phyloP scores from a whole-genome alignment of 2,888 invertebrate genomes.

The Creontiades dilutus region DNA sequence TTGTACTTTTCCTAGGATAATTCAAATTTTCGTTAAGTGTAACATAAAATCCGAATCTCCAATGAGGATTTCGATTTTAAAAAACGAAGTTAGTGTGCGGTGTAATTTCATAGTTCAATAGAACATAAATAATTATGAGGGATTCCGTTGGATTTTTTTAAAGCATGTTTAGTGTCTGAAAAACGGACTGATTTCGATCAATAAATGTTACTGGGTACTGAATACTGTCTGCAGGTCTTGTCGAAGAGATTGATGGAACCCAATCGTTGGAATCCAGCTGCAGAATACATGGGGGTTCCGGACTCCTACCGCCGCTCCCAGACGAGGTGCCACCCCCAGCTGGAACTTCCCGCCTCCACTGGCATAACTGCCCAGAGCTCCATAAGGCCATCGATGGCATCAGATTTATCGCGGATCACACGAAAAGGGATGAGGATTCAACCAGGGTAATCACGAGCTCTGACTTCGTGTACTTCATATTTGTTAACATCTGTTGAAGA shows the following conservation, averaged over 20 bases:
- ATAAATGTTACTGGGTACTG: background rate
- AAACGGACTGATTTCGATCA: too few relatives aligned
- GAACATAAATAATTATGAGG: too few relatives aligned
- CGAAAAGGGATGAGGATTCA: constrained; percentile 93
- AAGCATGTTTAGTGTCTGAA: too few relatives aligned
- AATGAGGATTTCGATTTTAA: too few relatives aligned
- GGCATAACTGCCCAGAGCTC: constrained; percentile 94
- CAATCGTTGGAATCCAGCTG: constrained; percentile 78
- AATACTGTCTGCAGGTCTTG: constrained; percentile 38
- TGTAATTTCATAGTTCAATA: too few relatives aligned
- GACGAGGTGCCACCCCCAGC: constrained; percentile 79
- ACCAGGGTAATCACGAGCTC: constrained; percentile 84
- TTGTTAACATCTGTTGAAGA: too few relatives aligned
- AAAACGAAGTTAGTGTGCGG: too few relatives aligned
- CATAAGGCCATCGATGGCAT: constrained; percentile 96
- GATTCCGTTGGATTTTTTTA: too few relatives aligned
- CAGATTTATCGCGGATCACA: constrained; percentile 94
- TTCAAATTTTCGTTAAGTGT: too few relatives aligned
- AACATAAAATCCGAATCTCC: too few relatives aligned
- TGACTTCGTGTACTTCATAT: too few relatives aligned
- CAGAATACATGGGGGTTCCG: constrained; percentile 82
- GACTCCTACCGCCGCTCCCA: constrained; percentile 81
- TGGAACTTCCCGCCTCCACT: constrained; percentile 84
- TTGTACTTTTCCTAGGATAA: too few relatives aligned
- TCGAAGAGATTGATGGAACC: constrained; percentile 48